Evolutionary conservation across 2,797 vertebrate species (phyloP).

Genomic region (Pogoniulus pusillus): DNA sequence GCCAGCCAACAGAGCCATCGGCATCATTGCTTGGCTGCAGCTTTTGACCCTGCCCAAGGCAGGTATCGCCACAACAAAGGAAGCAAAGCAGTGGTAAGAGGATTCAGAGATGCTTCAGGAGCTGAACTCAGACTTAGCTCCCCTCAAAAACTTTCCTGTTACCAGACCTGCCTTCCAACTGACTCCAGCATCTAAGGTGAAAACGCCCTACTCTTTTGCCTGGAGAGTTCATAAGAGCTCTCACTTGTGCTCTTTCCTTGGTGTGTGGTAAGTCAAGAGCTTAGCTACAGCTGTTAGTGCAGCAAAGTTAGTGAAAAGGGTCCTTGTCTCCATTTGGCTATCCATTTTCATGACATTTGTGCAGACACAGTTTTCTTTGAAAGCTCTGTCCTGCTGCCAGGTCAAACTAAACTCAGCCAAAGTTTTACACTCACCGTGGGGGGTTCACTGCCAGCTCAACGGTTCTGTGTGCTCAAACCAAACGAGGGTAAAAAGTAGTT

Average conservation of each 20-base stretch:
- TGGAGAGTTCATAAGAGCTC: not conserved
- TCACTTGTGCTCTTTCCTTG: not conserved
- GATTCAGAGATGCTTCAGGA: not conserved
- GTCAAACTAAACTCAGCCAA: conserved; percentile 12
- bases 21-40: not conserved
- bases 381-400: not conserved
- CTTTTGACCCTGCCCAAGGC: not conserved
- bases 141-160: not conserved
- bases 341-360: not conserved
- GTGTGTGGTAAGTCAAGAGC: not conserved
- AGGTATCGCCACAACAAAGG: not conserved
- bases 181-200: not conserved
- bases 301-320: not conserved
- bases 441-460: not conserved
- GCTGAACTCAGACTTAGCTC: accelerated
- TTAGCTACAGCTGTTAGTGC: not conserved
- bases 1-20: not conserved
- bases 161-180: not conserved
- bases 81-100: accelerated
- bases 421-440: accelerated
- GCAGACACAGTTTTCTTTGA: not conserved
- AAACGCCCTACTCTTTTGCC: not conserved
- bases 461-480: not conserved
- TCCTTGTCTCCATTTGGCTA: not conserved
- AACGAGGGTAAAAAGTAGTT: not conserved